A percentile compares a stretch with the other conserved stretches of the same genome.
Conservation (phyloP, 1,140 invertebrate species). For the Andricus grossulariae region DNA sequence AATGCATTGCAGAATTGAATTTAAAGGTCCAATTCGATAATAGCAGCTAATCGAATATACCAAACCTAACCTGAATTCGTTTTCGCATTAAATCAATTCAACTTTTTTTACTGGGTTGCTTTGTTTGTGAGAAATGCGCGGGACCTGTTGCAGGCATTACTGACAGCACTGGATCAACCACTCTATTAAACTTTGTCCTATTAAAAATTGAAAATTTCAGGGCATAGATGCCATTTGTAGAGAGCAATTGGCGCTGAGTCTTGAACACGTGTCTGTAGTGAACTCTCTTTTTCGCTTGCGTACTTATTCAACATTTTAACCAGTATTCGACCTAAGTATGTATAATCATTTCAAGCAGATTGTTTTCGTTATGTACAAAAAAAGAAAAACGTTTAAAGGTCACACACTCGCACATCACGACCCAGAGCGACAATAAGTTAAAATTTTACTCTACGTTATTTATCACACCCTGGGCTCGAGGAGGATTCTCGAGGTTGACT, state of each 20-base stretch:
- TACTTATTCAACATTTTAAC: constrained; percentile 46
- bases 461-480: constrained; percentile 59
- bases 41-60: no score
- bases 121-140: constrained; percentile 52
- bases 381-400: constrained; percentile 59
- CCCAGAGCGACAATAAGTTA: constrained; percentile 70
- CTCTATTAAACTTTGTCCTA: constrained; percentile 55
- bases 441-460: constrained; percentile 60
- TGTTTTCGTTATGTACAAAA: constrained; percentile 68
- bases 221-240: constrained; percentile 47
- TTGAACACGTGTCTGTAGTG: constrained; percentile 42
- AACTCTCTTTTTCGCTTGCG: constrained; percentile 40
- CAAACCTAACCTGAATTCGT: no score
- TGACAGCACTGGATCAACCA: constrained; percentile 71
- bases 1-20: no score
- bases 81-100: no score
- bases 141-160: constrained; percentile 72
- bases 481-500: constrained; percentile 41
- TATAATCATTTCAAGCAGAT: constrained; percentile 50
- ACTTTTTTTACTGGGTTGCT: no score
- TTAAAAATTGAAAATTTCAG: constrained; percentile 38
- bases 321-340: constrained; percentile 54
- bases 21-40: no score
- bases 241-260: constrained; percentile 57
- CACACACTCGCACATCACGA: constrained; percentile 66